These are phyloP conservation scores for Coptodon rendalli DNA, from an alignment of 2,113 vertebrate genomes.

Conservation along the genomic window DNA sequence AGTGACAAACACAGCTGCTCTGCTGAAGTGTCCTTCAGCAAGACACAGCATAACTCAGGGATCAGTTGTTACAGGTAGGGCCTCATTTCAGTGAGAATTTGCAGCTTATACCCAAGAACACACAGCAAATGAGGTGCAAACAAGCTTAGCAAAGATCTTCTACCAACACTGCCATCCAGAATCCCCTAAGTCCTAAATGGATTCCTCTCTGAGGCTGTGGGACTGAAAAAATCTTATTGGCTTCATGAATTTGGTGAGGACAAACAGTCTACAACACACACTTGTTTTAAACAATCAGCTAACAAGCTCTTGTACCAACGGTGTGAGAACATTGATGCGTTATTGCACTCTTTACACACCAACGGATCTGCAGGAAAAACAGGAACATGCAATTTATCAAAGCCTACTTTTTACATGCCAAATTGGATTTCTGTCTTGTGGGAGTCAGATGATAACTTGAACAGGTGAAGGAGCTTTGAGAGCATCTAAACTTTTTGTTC, in stretches of 20 bases:
- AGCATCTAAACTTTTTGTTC: neutral
- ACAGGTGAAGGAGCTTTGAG: neutral
- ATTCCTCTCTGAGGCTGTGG: neutral
- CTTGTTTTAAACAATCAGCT: neutral
- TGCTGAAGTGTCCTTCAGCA: neutral
- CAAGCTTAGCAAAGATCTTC: neutral
- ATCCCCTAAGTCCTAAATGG: neutral
- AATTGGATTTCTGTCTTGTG: neutral
- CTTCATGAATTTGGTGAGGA: neutral
- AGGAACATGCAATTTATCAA: neutral
- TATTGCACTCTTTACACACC: neutral
- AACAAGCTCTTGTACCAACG: neutral
- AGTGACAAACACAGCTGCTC: neutral
- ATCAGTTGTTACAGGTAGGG: neutral
- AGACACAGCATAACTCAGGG: neutral
- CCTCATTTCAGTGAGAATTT: neutral
- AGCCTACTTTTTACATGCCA: neutral
- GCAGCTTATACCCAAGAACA: neutral
- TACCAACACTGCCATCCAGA: neutral
- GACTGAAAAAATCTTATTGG: neutral
- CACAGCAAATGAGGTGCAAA: neutral
- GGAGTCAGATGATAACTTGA: neutral
- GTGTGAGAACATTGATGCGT: fast-evolving
- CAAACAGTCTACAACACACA: neutral
- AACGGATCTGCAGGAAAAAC: neutral